Conservation (phyloP, 2,888 invertebrate species). For the Catocala fraxini region DNA sequence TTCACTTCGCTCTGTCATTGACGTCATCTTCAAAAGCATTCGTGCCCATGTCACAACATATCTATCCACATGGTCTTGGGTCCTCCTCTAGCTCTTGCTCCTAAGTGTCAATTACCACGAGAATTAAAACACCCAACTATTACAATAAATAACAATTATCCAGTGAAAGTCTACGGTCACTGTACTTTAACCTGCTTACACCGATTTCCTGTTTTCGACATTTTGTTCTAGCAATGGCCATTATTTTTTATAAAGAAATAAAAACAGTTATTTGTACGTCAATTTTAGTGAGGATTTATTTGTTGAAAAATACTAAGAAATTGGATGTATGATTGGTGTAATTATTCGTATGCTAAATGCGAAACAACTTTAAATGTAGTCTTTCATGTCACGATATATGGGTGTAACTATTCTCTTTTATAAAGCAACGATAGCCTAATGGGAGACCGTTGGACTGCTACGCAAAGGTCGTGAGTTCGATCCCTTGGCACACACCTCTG, state of each 20-base stretch:
- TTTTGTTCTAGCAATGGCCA: slow-evolving; percentile 16
- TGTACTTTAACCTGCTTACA: slow-evolving; percentile 27
- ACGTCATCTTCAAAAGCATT: too few species aligned
- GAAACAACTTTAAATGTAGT: slow-evolving; percentile 4
- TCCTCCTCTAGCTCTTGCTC: too few species aligned
- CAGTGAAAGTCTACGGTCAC: slow-evolving; percentile 25
- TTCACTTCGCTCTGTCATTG: too few species aligned
- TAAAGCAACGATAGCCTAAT: too few species aligned
- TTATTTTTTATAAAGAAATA: slow-evolving; percentile 22
- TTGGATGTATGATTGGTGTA: slow-evolving; percentile 16
- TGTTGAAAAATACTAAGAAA: slow-evolving; percentile 4
- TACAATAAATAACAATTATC: slow-evolving; percentile 45
- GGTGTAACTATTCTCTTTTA: background rate
- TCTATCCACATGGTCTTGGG: too few species aligned
- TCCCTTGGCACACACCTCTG: too few species aligned
- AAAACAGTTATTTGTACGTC: slow-evolving; percentile 31
- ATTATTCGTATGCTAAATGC: slow-evolving; percentile 14
- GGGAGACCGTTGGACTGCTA: too few species aligned
- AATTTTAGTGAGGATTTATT: slow-evolving; percentile 12
- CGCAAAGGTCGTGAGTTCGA: too few species aligned
- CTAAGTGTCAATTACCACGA: slow-evolving; percentile 38
- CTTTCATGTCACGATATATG: slow-evolving; percentile 1
- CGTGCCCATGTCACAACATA: too few species aligned
- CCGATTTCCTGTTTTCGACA: slow-evolving; percentile 38
- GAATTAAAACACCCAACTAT: slow-evolving; percentile 40